Base-by-base conservation (phyloP, 2,113 vertebrate genomes). In the Sceloporus undulatus region DNA sequence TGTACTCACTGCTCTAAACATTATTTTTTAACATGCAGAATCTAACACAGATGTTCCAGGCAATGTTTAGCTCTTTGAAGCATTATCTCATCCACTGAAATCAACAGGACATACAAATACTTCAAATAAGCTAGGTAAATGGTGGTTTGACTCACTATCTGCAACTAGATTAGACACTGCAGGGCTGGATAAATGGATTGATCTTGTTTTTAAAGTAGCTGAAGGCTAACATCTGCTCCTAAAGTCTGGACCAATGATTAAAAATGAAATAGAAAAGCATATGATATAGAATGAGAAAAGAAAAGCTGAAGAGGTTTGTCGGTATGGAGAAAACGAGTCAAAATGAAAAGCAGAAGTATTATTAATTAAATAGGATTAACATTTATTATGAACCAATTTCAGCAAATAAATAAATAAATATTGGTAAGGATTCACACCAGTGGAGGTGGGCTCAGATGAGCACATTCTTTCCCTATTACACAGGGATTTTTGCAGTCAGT, bases 181-280 rank as follows among this genome's bases (percentile, higher is more conserved):
- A 77, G 65, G 88, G 25, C 2, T 74, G 9, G 38, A 68, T 54
- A 34, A 7, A n/a, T 70, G 75, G 29, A 21, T 87, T 40, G 62
- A 88, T 34, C 81, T 88, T 82, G 86, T 0, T 4, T 25, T 83
- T 77, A 29, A 65, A 86, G 85, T 52, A 40, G 18, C 13, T 38
- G 74, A 75, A 70, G 34, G 66, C 29, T 11, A 84, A 38, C 10
- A 13, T 79, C 79, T 74, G 40, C 7, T 79, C 85, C 1, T 25
- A 42, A 34, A 27, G 85, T 91, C 70, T 86, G 62, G 14, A 8
- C 80, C 75, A 77, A 52, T 89, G 81, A 88, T 87, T 78, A 42
- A 19, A 73, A 48, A 18, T 38, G 18, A 54, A 70, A 65, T 42
- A 34, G 21, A 83, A 48, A 85, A 66, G 4, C 42, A n/a, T 25